Evolutionary conservation across 2,113 vertebrate genomes (phyloP).

Genomic region (Fulica atra): DNA sequence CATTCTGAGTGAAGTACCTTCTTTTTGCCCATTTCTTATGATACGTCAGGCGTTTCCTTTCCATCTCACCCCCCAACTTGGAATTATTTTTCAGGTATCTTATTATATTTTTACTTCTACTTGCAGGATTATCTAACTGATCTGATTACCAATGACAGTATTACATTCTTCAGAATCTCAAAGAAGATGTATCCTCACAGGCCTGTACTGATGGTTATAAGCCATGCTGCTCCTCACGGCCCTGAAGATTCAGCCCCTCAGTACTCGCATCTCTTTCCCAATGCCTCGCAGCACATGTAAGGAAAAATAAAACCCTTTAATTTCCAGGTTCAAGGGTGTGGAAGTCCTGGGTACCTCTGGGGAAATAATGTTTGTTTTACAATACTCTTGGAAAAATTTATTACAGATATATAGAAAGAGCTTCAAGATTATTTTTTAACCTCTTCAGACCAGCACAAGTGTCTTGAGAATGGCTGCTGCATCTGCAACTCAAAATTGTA

Average conservation of each 20-base stretch:
- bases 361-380: neutral
- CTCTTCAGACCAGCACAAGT: neutral
- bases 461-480: neutral
- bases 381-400: neutral
- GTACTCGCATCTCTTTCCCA: constrained; percentile 91
- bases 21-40: neutral
- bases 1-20: neutral
- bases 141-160: constrained; percentile 95
- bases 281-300: constrained; percentile 98
- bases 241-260: constrained; percentile 96
- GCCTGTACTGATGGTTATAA: constrained; percentile 94
- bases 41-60: neutral
- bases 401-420: neutral
- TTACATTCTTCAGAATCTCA: constrained; percentile 92
- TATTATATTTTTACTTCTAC: constrained; percentile 24
- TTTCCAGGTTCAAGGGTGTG: neutral
- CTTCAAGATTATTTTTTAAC: neutral
- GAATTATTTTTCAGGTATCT: constrained; percentile 13
- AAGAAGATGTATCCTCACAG: constrained; percentile 95
- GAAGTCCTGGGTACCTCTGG: neutral
- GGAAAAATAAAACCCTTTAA: constrained; percentile 36
- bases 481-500: neutral
- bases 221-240: constrained; percentile 94
- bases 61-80: neutral
- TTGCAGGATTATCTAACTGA: constrained; percentile 95